These are phyloP conservation scores for Caenorhabditis brenneri DNA, from an alignment of 1,140 invertebrate species.

Conservation along the genomic window DNA sequence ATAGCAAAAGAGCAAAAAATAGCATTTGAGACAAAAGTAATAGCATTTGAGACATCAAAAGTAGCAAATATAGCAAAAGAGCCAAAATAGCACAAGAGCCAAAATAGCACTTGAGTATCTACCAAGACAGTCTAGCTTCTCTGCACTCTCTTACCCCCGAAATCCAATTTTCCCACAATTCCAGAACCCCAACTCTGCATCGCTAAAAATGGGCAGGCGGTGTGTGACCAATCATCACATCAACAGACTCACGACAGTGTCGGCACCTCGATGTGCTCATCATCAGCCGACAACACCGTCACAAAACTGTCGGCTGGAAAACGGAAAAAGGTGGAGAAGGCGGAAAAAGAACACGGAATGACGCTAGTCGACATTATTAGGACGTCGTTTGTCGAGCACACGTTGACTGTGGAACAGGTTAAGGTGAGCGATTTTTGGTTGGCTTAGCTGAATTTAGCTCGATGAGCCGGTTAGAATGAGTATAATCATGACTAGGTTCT, in stretches of 20 bases:
- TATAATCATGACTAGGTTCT: too few relatives aligned
- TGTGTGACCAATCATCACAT: not conserved
- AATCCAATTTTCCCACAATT: not conserved
- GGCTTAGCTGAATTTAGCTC: too few relatives aligned
- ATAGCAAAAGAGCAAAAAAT: too few relatives aligned
- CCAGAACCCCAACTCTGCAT: not conserved
- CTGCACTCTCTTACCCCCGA: too few relatives aligned
- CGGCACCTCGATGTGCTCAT: constrained; percentile 8
- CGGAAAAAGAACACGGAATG: constrained; percentile 6
- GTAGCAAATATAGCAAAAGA: too few relatives aligned
- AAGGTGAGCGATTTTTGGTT: too few relatives aligned
- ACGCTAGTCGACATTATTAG: constrained; percentile 36
- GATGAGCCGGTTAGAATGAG: too few relatives aligned
- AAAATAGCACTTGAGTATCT: too few relatives aligned
- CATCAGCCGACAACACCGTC: constrained; percentile 14
- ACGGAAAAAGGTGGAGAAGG: not conserved
- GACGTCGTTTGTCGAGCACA: constrained; percentile 62
- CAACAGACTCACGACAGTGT: not conserved
- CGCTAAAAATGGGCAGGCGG: not conserved
- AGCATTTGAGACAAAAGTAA: too few relatives aligned
- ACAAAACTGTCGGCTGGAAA: not conserved
- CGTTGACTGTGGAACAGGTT: constrained; percentile 61
- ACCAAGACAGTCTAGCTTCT: too few relatives aligned
- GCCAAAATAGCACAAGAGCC: too few relatives aligned
- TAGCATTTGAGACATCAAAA: too few relatives aligned